phyloP scores from a whole-genome alignment of 2,113 vertebrate genomes.

The Hydrochoerus hydrochaeris region DNA sequence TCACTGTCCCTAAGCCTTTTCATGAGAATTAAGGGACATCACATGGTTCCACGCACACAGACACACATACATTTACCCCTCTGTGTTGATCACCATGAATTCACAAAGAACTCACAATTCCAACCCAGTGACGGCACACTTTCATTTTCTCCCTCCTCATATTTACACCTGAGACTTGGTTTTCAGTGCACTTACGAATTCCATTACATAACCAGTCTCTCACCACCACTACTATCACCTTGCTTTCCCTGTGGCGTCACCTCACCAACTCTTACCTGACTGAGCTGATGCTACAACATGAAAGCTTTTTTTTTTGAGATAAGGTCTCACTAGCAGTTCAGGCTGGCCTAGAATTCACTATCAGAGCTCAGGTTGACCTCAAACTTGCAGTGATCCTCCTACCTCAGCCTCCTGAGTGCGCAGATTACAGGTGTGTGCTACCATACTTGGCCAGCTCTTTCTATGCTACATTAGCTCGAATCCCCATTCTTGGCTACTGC shows the following conservation, averaged over 20 bases:
- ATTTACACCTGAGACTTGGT: background rate
- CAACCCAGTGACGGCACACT: background rate
- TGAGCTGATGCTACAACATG: background rate
- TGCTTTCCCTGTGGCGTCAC: background rate
- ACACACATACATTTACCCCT: background rate
- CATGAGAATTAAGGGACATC: background rate
- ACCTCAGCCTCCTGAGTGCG: background rate
- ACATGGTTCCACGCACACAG: background rate
- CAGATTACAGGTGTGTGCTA: background rate
- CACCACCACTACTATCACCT: background rate
- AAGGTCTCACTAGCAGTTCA: too few relatives aligned
- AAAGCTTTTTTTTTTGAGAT: background rate
- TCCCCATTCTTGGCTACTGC: background rate
- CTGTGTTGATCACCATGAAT: background rate
- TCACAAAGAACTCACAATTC: background rate
- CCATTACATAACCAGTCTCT: background rate
- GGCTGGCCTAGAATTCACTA: background rate
- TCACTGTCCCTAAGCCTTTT: background rate
- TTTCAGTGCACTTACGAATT: background rate
- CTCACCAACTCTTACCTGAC: background rate
- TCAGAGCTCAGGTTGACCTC: background rate
- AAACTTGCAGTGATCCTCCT: background rate
- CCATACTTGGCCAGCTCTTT: background rate
- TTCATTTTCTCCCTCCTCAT: background rate
- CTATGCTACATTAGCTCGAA: background rate